A percentile compares a stretch with the other conserved stretches of the same genome.
phyloP scores from a whole-genome alignment of 2,888 invertebrate species.

The Harmothoe impar region DNA sequence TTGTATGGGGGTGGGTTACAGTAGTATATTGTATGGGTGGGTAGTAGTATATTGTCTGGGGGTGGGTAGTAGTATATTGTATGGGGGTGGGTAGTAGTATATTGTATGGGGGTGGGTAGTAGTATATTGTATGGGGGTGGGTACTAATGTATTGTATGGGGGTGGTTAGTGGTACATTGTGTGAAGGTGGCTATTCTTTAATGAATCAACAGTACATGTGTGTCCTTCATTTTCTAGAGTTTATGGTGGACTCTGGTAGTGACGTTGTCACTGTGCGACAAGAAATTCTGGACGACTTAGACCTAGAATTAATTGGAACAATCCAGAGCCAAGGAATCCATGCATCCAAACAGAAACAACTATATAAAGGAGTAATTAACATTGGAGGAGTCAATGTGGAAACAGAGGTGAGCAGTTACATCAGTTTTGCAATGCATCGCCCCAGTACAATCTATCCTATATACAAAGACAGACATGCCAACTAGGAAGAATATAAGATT shows the following conservation, averaged over 20 bases:
- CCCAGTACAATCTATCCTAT: not conserved
- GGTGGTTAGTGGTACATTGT: no score
- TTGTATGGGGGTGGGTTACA: no score
- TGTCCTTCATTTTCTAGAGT: slow-evolving; percentile 75
- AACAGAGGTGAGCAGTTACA: slow-evolving; percentile 75
- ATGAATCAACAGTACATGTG: not conserved
- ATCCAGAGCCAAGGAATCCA: slow-evolving; percentile 80
- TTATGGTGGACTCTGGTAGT: slow-evolving; percentile 82
- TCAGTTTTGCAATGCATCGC: no score
- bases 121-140: no score
- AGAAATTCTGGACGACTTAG: slow-evolving; percentile 75
- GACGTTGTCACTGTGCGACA: slow-evolving; percentile 80
- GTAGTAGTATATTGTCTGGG: no score
- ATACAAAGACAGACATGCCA: not conserved
- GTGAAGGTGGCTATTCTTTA: not conserved
- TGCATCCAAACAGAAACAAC: slow-evolving; percentile 76
- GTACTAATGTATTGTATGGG: no score
- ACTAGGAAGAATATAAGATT: not conserved
- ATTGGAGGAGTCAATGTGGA: slow-evolving; percentile 76
- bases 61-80: no score
- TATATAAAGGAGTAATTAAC: slow-evolving; percentile 76
- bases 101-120: no score
- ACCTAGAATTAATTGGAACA: slow-evolving; percentile 77
- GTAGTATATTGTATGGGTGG: no score
- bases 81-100: no score